Evolutionary conservation across 2,797 vertebrate genomes (phyloP), one percentile per base, ranked within the genome.

Genomic region (Valencia hispanica): DNA sequence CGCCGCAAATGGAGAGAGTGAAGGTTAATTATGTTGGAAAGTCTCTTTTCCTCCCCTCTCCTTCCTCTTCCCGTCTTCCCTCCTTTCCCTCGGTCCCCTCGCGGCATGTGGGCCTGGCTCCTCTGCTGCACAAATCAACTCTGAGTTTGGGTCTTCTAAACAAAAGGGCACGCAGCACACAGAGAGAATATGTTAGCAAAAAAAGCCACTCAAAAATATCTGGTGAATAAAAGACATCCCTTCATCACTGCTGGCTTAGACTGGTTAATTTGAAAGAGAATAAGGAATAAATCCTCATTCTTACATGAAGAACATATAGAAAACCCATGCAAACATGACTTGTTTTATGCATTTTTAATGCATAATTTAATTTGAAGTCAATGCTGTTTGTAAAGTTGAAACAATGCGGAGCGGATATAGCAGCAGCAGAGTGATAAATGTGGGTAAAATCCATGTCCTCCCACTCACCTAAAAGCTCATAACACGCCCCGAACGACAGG

Each of bases 11-110:
- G 93, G 95, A 95, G 95, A 96, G 91, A 97, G 95, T 96, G 96
- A 97, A 97, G 97, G 97, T 97, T 97, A 98, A 98, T 98, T 98
- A 97, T 97, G 96, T 97, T 94, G 96, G 94, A 96, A 95, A 96
- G 95, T 94, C 94, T 96, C 95, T 94, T 96, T 55, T 94, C 95
- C 96, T 94, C 87, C 92, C 93, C 93, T 96, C 95, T 93, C 93
- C 94, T 79, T 95, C 92, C 77, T 84, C 87, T 83, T 78, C 70
- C 87, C 55, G 72, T 79, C 86, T 91, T 84, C 81, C 86, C 75
- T 72, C 43, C 32, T 75, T 82, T 75, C 84, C 89, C 89, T 81
- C 9, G 70, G 82, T 92, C 93, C 92, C 91, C 76, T 80, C 86
- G 82, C 90, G 32, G 90, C 91, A 92, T 91, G 93, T 87, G 87